These are phyloP conservation scores for Eptesicus fuscus DNA, from an alignment of 2,113 vertebrate genomes.

Conservation along the genomic window DNA sequence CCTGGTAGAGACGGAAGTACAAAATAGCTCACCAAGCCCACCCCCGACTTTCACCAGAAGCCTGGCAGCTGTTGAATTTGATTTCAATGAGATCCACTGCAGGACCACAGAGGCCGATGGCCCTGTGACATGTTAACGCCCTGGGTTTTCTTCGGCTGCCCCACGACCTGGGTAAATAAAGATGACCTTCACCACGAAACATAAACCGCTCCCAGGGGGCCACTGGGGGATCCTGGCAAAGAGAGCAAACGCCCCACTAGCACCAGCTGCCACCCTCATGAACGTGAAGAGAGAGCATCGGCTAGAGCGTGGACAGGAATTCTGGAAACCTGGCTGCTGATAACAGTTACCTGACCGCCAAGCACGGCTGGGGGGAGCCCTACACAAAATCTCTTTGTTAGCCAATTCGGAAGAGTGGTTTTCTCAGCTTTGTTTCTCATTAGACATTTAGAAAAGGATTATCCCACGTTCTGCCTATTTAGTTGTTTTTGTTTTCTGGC, in stretches of 20 bases:
- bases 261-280: not conserved
- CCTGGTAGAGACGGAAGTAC: not conserved
- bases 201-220: not conserved
- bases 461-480: conserved; percentile 36
- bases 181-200: conserved; percentile 43
- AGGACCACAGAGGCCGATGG: not conserved
- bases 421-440: conserved; percentile 43
- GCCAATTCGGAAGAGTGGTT: not conserved
- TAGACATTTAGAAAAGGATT: conserved; percentile 51
- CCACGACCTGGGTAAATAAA: conserved; percentile 36
- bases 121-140: not conserved
- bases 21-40: not conserved
- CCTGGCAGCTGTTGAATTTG: not conserved
- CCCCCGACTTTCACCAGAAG: not conserved
- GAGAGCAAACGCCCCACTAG: not conserved
- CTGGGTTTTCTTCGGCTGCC: conserved; percentile 33
- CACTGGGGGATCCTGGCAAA: not conserved
- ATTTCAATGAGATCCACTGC: not conserved
- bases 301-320: too few relatives aligned
- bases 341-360: not conserved
- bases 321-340: not conserved
- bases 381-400: not conserved
- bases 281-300: not conserved
- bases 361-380: not conserved
- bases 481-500: not conserved